phyloP scores from a whole-genome alignment of 2,113 vertebrate species.

The Pelvicachromis taeniatus region DNA sequence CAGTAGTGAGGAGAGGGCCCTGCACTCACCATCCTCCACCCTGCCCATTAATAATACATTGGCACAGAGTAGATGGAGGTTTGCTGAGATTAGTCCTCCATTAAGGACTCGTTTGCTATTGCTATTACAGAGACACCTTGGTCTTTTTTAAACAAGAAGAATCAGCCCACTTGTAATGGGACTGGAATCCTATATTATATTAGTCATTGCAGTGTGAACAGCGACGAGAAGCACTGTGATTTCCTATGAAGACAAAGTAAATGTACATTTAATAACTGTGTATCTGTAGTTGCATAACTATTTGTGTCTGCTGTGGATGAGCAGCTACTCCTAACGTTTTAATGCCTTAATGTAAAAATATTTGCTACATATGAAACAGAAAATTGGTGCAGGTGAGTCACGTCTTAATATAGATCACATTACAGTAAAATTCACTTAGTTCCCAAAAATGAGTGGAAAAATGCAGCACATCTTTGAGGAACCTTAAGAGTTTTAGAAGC shows the following conservation, averaged over 20 bases:
- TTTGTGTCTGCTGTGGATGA: neutral
- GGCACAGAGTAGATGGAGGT: constrained; percentile 51
- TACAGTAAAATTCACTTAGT: neutral
- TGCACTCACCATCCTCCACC: constrained; percentile 48
- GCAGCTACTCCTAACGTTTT: neutral
- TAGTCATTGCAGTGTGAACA: neutral
- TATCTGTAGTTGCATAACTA: neutral
- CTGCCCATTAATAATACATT: constrained; percentile 68
- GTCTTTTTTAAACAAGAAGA: constrained; percentile 50
- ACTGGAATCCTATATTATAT: constrained; percentile 36
- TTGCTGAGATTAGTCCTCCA: constrained; percentile 60
- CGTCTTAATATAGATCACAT: neutral
- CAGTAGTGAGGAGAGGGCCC: constrained; percentile 61
- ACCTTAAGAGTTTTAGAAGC: neutral
- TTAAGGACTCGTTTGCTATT: constrained; percentile 62
- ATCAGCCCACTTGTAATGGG: constrained; percentile 52
- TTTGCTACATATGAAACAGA: neutral
- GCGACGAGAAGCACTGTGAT: neutral
- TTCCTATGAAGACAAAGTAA: neutral
- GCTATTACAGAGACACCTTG: constrained; percentile 51
- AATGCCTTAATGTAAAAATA: neutral
- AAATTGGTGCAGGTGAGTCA: neutral
- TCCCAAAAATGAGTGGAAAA: neutral
- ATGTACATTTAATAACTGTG: neutral
- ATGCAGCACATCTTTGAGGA: neutral